Evolutionary conservation across 2,113 vertebrate genomes (phyloP), one percentile per base, ranked within the genome.

Genomic region (Callopanchax toddi): DNA sequence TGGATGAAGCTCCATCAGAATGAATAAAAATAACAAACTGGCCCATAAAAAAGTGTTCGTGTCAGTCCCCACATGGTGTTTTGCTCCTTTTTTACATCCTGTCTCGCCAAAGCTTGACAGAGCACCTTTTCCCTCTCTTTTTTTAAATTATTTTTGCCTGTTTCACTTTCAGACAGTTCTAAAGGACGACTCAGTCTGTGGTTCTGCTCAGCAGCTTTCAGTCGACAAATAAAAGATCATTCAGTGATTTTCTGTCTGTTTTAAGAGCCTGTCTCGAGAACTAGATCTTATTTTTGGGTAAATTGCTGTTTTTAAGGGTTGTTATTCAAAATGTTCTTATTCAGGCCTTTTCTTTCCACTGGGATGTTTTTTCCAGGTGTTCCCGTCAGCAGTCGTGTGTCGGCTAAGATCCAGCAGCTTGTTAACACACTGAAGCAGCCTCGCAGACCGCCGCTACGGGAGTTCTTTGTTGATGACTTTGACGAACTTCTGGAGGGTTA

Each of bases 381-480:
- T 49, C 97, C 97, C 0, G 97, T 99, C 85, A 99, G 97, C 92
- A 99, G 96, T 87, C 95, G 97, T 58, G 97, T 99, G 70, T 99
- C 97, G 6, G 97, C 97, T 55, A 99, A 99, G 91, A 99, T 99
- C 85, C 97, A 99, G 83, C 97, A 99, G 89, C 94, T 99, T 22
- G 97, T 99, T 85, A 99, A 96, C 91, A 99, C 97, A 7, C 92
- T 99, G 86, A 99, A 99, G 88, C 94, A 96, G 87, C 97, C 97
- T 9, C 96, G 98, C 83, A 93, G 97, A 67, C 97, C 97, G 5
- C 97, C 97, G 0, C 94, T 99, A 48, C 84, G 97, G 55, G 97
- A 99, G 90, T 99, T 99, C 91, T 99, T 99, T 78, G 97, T 99
- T 7, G 97, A 99, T 67, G 97, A 99, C 90, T 99, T 99, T 84